phyloP scores from a whole-genome alignment of 2,888 invertebrate genomes.

The Chrysodeixis includens region DNA sequence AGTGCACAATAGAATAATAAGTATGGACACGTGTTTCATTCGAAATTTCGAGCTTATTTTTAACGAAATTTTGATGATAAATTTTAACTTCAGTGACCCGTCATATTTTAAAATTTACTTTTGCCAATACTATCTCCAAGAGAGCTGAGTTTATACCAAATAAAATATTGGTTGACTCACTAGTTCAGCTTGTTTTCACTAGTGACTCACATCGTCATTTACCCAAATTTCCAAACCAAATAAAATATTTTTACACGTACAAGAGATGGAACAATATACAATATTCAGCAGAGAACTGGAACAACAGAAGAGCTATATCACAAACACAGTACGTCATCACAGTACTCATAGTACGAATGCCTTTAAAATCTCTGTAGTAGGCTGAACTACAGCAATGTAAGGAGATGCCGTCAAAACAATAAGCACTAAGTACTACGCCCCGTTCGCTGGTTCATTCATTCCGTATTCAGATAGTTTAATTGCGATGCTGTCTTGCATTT shows the following conservation, averaged over 20 bases:
- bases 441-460: constrained; percentile 62
- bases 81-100: not conserved
- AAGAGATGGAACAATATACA: no score
- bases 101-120: no score
- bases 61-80: not conserved
- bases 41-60: not conserved
- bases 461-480: constrained; percentile 75
- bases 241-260: no score
- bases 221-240: no score
- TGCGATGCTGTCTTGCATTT: constrained; percentile 71
- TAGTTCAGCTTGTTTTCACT: no score
- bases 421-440: constrained; percentile 51
- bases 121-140: no score
- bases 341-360: no score
- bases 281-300: no score
- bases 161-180: no score
- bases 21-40: not conserved
- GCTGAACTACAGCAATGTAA: not conserved
- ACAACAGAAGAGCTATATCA: not conserved
- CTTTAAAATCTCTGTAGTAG: not conserved
- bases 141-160: no score
- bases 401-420: constrained; percentile 46
- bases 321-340: not conserved
- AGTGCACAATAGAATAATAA: constrained; percentile 3
- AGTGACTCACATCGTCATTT: no score